Percentiles rank a stretch among this genome's conserved stretches.
phyloP scores from a whole-genome alignment of 2,888 invertebrate species.

The Tyria jacobaeae region DNA sequence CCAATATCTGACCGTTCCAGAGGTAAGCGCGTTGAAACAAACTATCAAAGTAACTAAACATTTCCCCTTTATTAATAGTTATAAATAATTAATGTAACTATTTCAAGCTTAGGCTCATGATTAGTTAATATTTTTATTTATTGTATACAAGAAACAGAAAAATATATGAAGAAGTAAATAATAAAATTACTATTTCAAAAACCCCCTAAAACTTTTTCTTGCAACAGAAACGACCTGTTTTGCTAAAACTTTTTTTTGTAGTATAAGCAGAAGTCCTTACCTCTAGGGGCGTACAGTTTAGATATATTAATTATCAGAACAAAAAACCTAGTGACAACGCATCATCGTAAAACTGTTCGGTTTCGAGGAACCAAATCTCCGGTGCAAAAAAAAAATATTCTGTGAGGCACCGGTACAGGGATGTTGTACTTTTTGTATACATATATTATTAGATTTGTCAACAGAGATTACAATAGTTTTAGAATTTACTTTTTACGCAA shows the following conservation, averaged over 20 bases:
- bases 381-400: conserved; percentile 34
- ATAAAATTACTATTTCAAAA: not conserved
- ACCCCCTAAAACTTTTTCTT: conserved; percentile 1
- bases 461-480: not conserved
- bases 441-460: not conserved
- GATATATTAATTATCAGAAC: conserved; percentile 50
- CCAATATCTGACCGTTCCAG: too few relatives aligned
- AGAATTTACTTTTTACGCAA: not conserved
- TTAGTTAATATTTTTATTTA: too few relatives aligned
- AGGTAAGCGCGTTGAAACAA: too few relatives aligned
- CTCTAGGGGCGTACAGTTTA: conserved; percentile 50
- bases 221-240: conserved; percentile 15
- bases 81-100: too few relatives aligned
- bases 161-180: not conserved
- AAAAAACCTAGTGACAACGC: conserved; percentile 57
- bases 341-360: conserved; percentile 45
- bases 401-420: conserved; percentile 8
- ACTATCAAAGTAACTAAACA: too few relatives aligned
- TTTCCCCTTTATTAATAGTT: too few relatives aligned
- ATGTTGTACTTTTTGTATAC: not conserved
- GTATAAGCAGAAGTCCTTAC: conserved; percentile 30
- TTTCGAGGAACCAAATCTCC: conserved; percentile 46
- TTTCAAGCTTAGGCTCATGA: too few relatives aligned
- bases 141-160: not conserved
- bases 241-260: conserved; percentile 30